A percentile compares a stretch with the other conserved stretches of the same genome.
These are phyloP conservation scores for Ptychadena robeensis DNA, from an alignment of 2,797 vertebrate species.

Conservation along the genomic window DNA sequence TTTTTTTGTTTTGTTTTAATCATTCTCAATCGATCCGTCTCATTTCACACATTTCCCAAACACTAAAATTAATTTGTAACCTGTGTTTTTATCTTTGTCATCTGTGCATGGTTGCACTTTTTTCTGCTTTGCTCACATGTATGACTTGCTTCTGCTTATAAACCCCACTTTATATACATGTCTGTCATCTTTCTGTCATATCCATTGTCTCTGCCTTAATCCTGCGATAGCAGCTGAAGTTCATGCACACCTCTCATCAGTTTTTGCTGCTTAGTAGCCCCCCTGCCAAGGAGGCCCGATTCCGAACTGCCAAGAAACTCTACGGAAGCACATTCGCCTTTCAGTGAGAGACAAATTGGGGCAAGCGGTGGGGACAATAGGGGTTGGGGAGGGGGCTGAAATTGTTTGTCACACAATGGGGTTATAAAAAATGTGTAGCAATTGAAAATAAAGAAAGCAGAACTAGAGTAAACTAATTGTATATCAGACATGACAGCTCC, in stretches of 20 bases:
- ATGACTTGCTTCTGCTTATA: background rate
- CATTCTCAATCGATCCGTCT: background rate
- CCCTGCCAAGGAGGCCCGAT: conserved; percentile 96
- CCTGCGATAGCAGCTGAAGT: conserved; percentile 93
- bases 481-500: background rate
- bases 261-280: conserved; percentile 99
- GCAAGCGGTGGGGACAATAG: background rate
- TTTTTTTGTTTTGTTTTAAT: conserved; percentile 12
- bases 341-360: conserved; percentile 83
- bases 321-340: conserved; percentile 99
- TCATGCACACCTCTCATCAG: conserved; percentile 99
- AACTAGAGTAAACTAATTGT: background rate
- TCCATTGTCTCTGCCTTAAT: conserved; percentile 21
- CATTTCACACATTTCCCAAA: background rate
- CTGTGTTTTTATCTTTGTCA: background rate
- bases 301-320: conserved; percentile 98
- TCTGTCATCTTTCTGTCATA: background rate
- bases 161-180: background rate
- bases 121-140: background rate
- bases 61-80: too few species aligned
- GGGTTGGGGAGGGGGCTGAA: background rate
- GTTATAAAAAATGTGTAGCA: background rate
- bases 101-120: background rate
- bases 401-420: background rate
- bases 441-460: background rate